Percentiles rank a stretch among this genome's conserved stretches.
Conservation (phyloP, 1,140 invertebrate genomes). For the Chironomus tepperi region DNA sequence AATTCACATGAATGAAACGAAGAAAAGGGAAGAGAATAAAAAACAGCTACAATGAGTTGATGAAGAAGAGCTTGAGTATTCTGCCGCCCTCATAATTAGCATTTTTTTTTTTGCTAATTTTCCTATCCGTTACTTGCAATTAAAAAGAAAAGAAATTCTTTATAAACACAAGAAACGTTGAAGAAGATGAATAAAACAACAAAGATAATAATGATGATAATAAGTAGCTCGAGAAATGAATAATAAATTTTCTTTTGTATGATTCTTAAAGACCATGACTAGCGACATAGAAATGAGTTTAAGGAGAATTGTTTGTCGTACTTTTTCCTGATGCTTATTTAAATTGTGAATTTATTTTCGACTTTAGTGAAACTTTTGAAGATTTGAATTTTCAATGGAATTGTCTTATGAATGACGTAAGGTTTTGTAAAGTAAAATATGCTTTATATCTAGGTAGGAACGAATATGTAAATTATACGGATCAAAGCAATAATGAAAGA, state of each 20-base stretch:
- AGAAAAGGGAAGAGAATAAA: not conserved
- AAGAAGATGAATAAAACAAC: constrained; percentile 4
- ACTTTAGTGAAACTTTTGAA: too few relatives aligned
- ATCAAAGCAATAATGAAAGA: too few relatives aligned
- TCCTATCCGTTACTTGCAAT: constrained; percentile 17
- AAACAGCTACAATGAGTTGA: too few relatives aligned
- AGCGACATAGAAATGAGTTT: too few relatives aligned
- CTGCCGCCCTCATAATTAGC: constrained; percentile 19
- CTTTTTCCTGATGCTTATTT: too few relatives aligned
- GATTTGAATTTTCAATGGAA: too few relatives aligned
- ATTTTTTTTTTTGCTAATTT: constrained; percentile 20
- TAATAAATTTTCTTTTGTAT: not conserved
- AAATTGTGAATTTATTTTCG: too few relatives aligned
- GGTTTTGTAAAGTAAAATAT: too few relatives aligned
- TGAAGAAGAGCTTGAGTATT: not conserved
- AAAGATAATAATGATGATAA: constrained; percentile 14
- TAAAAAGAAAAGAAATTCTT: not conserved
- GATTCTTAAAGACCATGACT: not conserved
- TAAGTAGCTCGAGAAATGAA: constrained; percentile 12
- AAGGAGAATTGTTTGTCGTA: too few relatives aligned
- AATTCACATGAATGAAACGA: not conserved
- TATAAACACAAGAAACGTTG: not conserved
- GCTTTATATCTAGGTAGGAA: too few relatives aligned
- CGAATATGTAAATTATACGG: too few relatives aligned
- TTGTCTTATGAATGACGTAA: too few relatives aligned